These are phyloP conservation scores for Rhombomys opimus DNA, from an alignment of 2,113 vertebrate species.

Conservation along the genomic window DNA sequence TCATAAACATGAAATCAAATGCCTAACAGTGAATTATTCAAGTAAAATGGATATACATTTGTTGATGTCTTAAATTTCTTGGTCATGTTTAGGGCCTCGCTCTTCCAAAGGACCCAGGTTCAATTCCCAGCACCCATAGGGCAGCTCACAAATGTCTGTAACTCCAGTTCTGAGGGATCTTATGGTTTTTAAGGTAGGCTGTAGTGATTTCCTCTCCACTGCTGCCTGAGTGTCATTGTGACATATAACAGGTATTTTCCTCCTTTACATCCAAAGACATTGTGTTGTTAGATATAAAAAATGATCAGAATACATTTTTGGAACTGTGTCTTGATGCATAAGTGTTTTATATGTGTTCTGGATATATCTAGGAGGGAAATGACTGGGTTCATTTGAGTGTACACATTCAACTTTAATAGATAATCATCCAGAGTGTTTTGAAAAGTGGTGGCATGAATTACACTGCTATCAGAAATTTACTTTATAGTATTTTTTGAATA, in stretches of 20 bases:
- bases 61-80: background rate
- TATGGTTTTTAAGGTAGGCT: background rate
- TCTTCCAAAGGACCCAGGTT: no score
- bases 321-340: background rate
- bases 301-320: background rate
- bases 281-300: background rate
- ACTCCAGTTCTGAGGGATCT: no score
- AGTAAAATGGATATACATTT: background rate
- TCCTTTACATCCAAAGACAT: background rate
- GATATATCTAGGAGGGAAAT: background rate
- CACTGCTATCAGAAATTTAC: background rate
- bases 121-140: no score
- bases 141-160: no score
- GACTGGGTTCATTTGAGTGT: background rate
- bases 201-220: background rate
- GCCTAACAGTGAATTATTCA: background rate
- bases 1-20: background rate
- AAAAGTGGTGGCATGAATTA: background rate
- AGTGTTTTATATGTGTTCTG: background rate
- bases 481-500: background rate
- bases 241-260: background rate
- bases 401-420: background rate
- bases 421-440: background rate
- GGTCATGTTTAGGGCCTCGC: no score
- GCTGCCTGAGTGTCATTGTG: background rate